Evolutionary conservation across 2,888 invertebrate species (phyloP).

Genomic region (Tuta absoluta): DNA sequence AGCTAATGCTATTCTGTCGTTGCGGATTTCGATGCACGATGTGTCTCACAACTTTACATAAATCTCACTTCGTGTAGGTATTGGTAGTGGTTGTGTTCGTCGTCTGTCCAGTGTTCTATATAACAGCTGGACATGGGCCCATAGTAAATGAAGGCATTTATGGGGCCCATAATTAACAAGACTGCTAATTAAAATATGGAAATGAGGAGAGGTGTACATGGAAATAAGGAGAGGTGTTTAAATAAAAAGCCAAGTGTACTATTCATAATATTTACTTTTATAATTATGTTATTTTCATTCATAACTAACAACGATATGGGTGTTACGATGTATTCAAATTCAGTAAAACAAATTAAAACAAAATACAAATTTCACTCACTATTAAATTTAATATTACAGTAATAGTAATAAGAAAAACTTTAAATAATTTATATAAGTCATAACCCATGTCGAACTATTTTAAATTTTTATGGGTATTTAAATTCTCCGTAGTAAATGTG

Average conservation of each 20-base stretch:
- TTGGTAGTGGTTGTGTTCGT: too few relatives aligned
- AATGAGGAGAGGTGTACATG: too few relatives aligned
- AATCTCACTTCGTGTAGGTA: too few relatives aligned
- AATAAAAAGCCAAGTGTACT: constrained; percentile 75
- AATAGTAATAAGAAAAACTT: constrained; percentile 78
- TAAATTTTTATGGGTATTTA: constrained; percentile 56
- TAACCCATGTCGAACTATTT: constrained; percentile 71
- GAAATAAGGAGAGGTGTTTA: constrained; percentile 39
- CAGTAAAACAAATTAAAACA: constrained; percentile 81
- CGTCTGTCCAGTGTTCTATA: too few relatives aligned
- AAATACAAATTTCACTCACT: constrained; percentile 81
- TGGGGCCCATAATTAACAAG: too few relatives aligned
- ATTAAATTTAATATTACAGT: constrained; percentile 80
- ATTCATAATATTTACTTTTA: constrained; percentile 82
- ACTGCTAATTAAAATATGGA: too few relatives aligned
- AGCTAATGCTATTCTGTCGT: too few relatives aligned
- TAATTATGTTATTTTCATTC: constrained; percentile 82
- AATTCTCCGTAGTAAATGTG: constrained; percentile 72
- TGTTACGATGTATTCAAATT: constrained; percentile 81
- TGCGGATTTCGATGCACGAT: too few relatives aligned
- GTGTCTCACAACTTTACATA: too few relatives aligned
- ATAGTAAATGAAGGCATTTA: too few relatives aligned
- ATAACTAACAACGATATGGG: constrained; percentile 82
- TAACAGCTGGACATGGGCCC: too few relatives aligned
- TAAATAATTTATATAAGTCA: constrained; percentile 78